Evolutionary conservation across 2,113 vertebrate genomes (phyloP), one percentile per base, ranked within the genome.

Genomic region (Myrmecobius fasciatus): DNA sequence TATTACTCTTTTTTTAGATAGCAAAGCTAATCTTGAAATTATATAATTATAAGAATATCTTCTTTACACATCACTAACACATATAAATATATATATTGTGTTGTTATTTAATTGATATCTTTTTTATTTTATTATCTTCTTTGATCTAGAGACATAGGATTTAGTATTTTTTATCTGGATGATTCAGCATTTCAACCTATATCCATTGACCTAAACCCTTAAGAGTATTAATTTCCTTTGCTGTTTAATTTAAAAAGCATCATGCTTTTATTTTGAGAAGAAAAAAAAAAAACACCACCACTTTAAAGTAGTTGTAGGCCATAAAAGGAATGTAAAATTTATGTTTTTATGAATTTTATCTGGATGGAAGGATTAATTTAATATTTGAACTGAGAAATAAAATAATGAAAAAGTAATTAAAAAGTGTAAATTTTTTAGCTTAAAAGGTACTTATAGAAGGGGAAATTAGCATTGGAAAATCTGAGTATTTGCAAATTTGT

Each of bases 81-180:
- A 12, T 92, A n/a, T 54, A 92, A 94, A 47, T 91, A 20, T 92
- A 28, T 52, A 60, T 91, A 49, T n/a, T 43, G 90, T 94, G 90
- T 56, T 93, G 43, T 93, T 93, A 75, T 75, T 43, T 75, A 7
- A 75, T 75, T 75, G 20, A 43, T 17, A 75, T 53, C 14, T 95
- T 93, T 93, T 17, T 91, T 95, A 91, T 7, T 95, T 8, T 96
- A 89, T 93, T 96, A 2, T 94, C 11, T 97, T 97, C 36, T 95
- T 97, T 96, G 89, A 25, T 89, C 22, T 54, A 95, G 1, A 53
- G 43, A 89, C 47, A 67, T 93, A 43, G 46, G 67, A 95, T 52
- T 54, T 75, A 75, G 7, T 90, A 25, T 94, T 95, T 48, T 94
- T 95, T 36, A 14, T 93, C 9, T 94, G 25, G 96, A 92, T 94